These are phyloP conservation scores for Eilema depressum DNA, from an alignment of 2,888 invertebrate genomes.

Conservation along the genomic window DNA sequence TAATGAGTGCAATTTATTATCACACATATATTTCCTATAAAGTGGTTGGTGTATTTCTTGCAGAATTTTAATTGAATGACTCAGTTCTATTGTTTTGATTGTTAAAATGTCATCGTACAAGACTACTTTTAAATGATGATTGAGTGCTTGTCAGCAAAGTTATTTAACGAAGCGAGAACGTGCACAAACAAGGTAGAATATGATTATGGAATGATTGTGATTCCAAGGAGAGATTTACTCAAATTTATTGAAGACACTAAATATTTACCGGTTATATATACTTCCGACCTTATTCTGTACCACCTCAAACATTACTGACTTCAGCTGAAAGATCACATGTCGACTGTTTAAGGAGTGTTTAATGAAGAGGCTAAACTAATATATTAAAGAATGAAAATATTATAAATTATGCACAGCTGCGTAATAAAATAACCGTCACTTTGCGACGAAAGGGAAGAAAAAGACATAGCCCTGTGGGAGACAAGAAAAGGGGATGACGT, in stretches of 20 bases:
- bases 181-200: not conserved
- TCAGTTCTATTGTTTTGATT: not conserved
- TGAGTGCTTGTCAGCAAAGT: not conserved
- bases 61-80: not conserved
- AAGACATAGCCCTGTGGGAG: slow-evolving; percentile 33
- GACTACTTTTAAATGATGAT: not conserved
- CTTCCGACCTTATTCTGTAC: not conserved
- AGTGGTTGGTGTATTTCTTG: not conserved
- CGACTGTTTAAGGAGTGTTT: not conserved
- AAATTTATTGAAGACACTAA: not conserved
- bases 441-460: slow-evolving; percentile 37
- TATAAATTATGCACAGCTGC: slow-evolving; percentile 34
- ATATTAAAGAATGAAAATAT: no score
- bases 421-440: slow-evolving; percentile 53
- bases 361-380: not conserved
- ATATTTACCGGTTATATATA: not conserved
- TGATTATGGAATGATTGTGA: not conserved
- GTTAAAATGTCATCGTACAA: not conserved
- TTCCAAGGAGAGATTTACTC: not conserved
- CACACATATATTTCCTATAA: not conserved
- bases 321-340: not conserved
- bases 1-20: slow-evolving; percentile 35
- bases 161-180: not conserved
- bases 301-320: not conserved
- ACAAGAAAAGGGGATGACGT: slow-evolving; percentile 52